phyloP scores from a whole-genome alignment of 2,797 vertebrate species.

The Platalea minor region DNA sequence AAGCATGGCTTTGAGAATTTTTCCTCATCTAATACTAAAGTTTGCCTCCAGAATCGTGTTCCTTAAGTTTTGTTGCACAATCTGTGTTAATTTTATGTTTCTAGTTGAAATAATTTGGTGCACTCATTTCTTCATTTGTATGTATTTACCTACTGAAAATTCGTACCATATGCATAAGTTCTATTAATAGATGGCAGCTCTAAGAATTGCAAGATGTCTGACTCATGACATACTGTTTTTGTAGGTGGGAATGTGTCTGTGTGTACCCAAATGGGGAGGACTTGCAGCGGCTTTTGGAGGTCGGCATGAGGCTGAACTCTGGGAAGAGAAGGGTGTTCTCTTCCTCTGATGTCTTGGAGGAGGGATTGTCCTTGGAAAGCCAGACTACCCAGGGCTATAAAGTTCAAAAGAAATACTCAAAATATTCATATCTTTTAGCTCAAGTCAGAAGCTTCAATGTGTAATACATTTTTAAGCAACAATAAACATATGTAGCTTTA shows the following conservation, averaged over 20 bases:
- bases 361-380: neutral
- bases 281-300: neutral
- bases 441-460: neutral
- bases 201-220: neutral
- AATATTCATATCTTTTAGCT: neutral
- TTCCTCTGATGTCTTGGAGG: neutral
- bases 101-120: neutral
- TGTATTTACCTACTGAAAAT: neutral
- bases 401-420: neutral
- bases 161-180: neutral
- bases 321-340: neutral
- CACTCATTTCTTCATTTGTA: neutral
- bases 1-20: neutral
- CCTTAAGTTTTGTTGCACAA: neutral
- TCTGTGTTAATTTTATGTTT: neutral
- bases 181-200: neutral
- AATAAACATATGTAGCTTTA: neutral
- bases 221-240: neutral
- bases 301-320: neutral
- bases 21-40: neutral
- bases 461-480: neutral
- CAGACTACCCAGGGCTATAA: neutral
- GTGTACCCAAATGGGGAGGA: neutral
- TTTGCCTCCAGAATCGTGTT: neutral
- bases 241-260: neutral